A percentile compares a stretch with the other conserved stretches of the same genome.
phyloP scores from a whole-genome alignment of 2,888 invertebrate genomes.

The Choristoneura rosaceana region DNA sequence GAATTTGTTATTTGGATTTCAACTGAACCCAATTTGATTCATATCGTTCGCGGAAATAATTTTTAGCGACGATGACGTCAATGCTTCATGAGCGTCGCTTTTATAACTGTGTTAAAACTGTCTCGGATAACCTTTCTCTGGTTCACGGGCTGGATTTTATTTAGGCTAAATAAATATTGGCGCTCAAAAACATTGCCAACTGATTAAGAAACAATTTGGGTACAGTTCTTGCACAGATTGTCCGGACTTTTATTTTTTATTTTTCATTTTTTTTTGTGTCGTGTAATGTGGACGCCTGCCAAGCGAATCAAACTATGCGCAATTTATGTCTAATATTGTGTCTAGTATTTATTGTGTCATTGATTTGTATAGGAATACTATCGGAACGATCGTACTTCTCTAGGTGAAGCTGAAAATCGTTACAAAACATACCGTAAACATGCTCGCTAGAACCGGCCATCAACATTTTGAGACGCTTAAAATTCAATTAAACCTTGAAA shows the following conservation, averaged over 20 bases:
- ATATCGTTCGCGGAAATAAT: not conserved
- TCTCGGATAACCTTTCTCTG: constrained; percentile 72
- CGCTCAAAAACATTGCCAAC: constrained; percentile 18
- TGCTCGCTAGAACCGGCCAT: not conserved
- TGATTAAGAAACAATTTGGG: constrained; percentile 25
- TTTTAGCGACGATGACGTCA: constrained; percentile 52
- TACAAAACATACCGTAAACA: not conserved
- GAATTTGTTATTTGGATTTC: not conserved
- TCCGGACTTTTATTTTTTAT: not conserved
- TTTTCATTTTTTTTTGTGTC: constrained; percentile 8
- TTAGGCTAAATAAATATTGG: constrained; percentile 65
- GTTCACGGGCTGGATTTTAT: constrained; percentile 54
- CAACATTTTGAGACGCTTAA: not conserved
- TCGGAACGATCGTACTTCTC: constrained; percentile 2
- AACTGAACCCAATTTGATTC: constrained; percentile 17
- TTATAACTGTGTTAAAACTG: constrained; percentile 63
- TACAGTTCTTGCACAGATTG: constrained; percentile 12
- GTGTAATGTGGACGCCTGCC: constrained; percentile 25
- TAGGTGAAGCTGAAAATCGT: not conserved
- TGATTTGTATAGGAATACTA: constrained; percentile 1
- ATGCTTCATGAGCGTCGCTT: constrained; percentile 48
- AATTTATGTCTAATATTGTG: not conserved
- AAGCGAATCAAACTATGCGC: constrained; percentile 22
- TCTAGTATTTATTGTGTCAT: not conserved
- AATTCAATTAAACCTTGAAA: too few relatives aligned